A percentile compares a stretch with the other conserved stretches of the same genome.
Conservation (phyloP, 2,797 vertebrate species). For the Rhinatrema bivittatum region DNA sequence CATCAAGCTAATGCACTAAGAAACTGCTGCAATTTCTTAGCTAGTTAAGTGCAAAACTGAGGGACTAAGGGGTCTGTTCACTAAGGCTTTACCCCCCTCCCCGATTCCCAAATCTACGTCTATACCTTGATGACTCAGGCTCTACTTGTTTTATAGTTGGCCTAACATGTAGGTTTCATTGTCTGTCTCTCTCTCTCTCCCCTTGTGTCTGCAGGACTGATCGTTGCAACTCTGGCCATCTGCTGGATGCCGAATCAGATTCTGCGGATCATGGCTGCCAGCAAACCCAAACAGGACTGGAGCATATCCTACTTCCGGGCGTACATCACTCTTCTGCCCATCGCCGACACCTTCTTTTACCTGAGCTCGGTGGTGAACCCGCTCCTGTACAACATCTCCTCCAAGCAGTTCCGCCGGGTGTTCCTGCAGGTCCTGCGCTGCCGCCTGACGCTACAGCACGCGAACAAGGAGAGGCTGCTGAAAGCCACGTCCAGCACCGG, state of each 20-base stretch:
- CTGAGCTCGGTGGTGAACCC: conserved; percentile 93
- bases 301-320: conserved; percentile 60
- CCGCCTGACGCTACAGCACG: conserved; percentile 65
- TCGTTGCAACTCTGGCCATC: conserved; percentile 71
- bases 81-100: no score
- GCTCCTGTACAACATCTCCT: conserved; percentile 88
- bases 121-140: no score
- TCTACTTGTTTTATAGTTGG: neutral
- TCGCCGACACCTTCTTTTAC: conserved; percentile 87
- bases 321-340: conserved; percentile 71
- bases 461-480: conserved; percentile 62
- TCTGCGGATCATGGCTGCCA: conserved; percentile 78
- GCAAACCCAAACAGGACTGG: conserved; percentile 74
- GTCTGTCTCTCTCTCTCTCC: neutral
- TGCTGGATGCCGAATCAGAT: conserved; percentile 94
- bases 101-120: no score
- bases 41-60: conserved; percentile 28
- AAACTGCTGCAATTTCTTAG: conserved; percentile 35
- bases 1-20: conserved; percentile 38
- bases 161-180: neutral
- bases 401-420: conserved; percentile 78
- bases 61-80: no score
- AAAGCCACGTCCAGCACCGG: neutral
- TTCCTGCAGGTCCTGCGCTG: conserved; percentile 83
- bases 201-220: conserved; percentile 63